Evolutionary conservation across 2,888 invertebrate species (phyloP).

Genomic region (Oscheius sp.): DNA sequence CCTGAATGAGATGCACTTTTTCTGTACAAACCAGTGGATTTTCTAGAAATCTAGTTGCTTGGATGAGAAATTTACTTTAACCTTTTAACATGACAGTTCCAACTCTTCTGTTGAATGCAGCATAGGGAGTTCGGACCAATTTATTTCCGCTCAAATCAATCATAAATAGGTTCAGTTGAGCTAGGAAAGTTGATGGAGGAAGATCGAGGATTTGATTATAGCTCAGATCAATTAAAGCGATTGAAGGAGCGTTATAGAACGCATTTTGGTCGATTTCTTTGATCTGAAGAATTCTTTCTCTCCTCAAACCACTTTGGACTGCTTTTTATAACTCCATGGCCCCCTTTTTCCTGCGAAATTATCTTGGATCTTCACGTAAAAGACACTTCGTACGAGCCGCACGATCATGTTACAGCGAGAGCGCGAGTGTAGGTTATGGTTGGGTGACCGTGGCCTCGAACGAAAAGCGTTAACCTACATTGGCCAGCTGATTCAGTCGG

Average conservation of each 20-base stretch:
- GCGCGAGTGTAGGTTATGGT: slow-evolving; percentile 23
- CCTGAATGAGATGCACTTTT: slow-evolving; percentile 69
- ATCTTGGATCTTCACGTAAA: slow-evolving; percentile 19
- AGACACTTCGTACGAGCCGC: slow-evolving; percentile 5
- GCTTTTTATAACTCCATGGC: too few species aligned
- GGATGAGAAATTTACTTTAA: slow-evolving; percentile 19
- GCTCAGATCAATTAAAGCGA: slow-evolving; percentile 69
- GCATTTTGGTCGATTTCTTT: slow-evolving; percentile 65
- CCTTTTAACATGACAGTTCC: slow-evolving; percentile 69
- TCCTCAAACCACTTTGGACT: not conserved
- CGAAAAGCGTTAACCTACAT: slow-evolving; percentile 28
- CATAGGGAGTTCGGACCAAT: slow-evolving; percentile 64
- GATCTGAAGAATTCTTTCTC: slow-evolving; percentile 56
- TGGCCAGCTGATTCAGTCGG: slow-evolving; percentile 9
- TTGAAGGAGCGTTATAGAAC: slow-evolving; percentile 66
- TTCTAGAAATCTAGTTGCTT: slow-evolving; percentile 52
- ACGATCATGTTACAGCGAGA: slow-evolving; percentile 24
- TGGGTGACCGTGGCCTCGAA: slow-evolving; percentile 24
- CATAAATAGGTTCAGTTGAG: slow-evolving; percentile 68
- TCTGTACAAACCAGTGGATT: slow-evolving; percentile 70
- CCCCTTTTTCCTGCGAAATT: too few species aligned
- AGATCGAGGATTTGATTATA: slow-evolving; percentile 62
- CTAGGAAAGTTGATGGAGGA: slow-evolving; percentile 65
- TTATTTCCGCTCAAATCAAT: slow-evolving; percentile 68
- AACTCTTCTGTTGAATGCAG: slow-evolving; percentile 67